Conservation (phyloP, 2,888 invertebrate species). For the Teinopalpus imperialis region DNA sequence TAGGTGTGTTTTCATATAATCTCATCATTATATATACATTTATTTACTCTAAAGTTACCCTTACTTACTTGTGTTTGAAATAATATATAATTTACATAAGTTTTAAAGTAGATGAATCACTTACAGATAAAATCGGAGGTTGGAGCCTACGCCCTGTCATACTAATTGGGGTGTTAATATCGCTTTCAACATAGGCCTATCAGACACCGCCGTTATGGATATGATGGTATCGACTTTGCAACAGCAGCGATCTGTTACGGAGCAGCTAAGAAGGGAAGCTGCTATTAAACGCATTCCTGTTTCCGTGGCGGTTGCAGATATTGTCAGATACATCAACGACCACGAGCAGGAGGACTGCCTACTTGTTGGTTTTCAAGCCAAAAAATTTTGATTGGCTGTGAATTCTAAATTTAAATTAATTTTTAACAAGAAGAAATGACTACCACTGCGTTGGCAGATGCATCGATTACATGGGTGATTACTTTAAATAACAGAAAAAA, state of each 20-base stretch:
- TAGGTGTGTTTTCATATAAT: conserved; percentile 11
- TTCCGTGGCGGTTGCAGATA: conserved; percentile 95
- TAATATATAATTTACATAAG: too few species aligned
- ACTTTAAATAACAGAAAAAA: too few species aligned
- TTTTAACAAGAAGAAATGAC: too few species aligned
- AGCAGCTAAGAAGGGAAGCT: conserved; percentile 95
- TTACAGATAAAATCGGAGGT: too few species aligned
- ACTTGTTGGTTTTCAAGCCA: conserved; percentile 96
- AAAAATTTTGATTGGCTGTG: too few species aligned
- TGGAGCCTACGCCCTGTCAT: conserved; percentile 71
- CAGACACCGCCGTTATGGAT: conserved; percentile 94
- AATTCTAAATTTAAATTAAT: too few species aligned
- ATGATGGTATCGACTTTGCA: conserved; percentile 97
- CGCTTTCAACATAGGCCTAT: conserved; percentile 90
- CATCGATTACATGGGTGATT: too few species aligned
- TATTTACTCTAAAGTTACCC: too few species aligned
- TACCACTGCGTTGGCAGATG: too few species aligned
- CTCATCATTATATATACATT: too few species aligned
- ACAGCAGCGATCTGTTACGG: conserved; percentile 96
- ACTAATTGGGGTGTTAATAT: conserved; percentile 55
- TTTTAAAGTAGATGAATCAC: conserved; percentile 28
- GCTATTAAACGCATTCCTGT: conserved; percentile 92
- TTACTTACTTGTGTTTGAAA: too few species aligned
- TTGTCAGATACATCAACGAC: conserved; percentile 94
- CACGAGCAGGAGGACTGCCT: conserved; percentile 97